phyloP scores from a whole-genome alignment of 2,113 vertebrate genomes.

The Microcebus lehilahytsara region DNA sequence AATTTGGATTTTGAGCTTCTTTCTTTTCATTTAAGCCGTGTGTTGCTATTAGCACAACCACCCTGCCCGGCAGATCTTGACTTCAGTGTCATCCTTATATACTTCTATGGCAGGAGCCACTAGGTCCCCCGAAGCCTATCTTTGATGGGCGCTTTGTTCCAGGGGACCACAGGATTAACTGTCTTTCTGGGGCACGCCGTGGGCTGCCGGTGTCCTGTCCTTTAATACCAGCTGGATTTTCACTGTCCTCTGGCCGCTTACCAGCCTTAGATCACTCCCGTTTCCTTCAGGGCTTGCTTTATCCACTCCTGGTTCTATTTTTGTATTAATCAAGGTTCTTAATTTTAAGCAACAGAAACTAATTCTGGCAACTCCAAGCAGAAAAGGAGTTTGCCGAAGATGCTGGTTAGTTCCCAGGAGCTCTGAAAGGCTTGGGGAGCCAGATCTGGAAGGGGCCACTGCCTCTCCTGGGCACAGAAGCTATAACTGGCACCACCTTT shows the following conservation, averaged over 20 bases:
- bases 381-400: neutral
- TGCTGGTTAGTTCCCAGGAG: neutral
- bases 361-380: neutral
- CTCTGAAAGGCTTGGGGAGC: neutral
- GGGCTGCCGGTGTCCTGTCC: neutral
- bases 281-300: neutral
- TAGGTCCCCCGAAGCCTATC: neutral
- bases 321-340: constrained; percentile 12
- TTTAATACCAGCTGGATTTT: constrained; percentile 13
- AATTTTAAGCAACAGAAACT: constrained; percentile 20
- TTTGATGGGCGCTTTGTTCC: constrained; percentile 24
- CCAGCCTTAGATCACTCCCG: neutral
- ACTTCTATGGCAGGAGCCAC: neutral
- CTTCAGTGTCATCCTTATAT: neutral
- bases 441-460: neutral
- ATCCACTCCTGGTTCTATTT: neutral
- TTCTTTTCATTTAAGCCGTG: neutral
- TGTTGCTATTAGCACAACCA: neutral
- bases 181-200: neutral
- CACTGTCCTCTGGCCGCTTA: neutral
- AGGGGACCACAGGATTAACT: constrained; percentile 40
- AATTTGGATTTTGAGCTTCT: neutral
- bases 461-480: neutral
- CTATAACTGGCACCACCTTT: neutral
- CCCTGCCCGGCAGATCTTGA: neutral